Evolutionary conservation across 2,888 invertebrate genomes (phyloP).

Genomic region (Ochlodes sylvanus): DNA sequence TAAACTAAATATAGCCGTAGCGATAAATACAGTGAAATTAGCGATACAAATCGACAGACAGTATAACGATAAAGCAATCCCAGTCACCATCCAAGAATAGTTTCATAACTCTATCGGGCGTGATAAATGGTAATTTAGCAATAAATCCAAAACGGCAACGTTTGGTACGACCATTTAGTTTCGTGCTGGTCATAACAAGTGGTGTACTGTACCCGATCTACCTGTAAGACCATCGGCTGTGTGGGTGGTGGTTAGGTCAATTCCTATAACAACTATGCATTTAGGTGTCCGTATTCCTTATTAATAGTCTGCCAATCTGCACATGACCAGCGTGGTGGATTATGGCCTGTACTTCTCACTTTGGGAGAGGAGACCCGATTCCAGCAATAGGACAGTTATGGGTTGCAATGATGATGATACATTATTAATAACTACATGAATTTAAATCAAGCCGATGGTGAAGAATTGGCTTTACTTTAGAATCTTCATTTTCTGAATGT

Average conservation of each 20-base stretch:
- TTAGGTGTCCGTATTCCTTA: background rate
- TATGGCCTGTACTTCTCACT: too few species aligned
- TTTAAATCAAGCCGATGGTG: too few species aligned
- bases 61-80: slow-evolving; percentile 21
- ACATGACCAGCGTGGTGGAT: too few species aligned
- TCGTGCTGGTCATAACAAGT: slow-evolving; percentile 25
- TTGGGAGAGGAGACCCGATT: too few species aligned
- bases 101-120: slow-evolving; percentile 32
- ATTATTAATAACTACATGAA: too few species aligned
- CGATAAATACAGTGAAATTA: slow-evolving; percentile 26
- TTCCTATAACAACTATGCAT: background rate
- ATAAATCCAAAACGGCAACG: slow-evolving; percentile 30
- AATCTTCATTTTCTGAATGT: too few species aligned
- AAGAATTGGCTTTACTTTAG: too few species aligned
- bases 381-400: too few species aligned
- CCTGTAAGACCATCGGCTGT: background rate
- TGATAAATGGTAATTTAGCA: slow-evolving; percentile 32
- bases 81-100: slow-evolving; percentile 21
- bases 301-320: too few species aligned
- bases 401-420: too few species aligned
- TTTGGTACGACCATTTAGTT: slow-evolving; percentile 9
- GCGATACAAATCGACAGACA: slow-evolving; percentile 27
- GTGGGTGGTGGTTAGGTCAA: slow-evolving; percentile 16
- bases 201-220: background rate
- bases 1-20: slow-evolving; percentile 31